Evolutionary conservation across 2,888 invertebrate genomes (phyloP).

Genomic region (Pandemis corylana): DNA sequence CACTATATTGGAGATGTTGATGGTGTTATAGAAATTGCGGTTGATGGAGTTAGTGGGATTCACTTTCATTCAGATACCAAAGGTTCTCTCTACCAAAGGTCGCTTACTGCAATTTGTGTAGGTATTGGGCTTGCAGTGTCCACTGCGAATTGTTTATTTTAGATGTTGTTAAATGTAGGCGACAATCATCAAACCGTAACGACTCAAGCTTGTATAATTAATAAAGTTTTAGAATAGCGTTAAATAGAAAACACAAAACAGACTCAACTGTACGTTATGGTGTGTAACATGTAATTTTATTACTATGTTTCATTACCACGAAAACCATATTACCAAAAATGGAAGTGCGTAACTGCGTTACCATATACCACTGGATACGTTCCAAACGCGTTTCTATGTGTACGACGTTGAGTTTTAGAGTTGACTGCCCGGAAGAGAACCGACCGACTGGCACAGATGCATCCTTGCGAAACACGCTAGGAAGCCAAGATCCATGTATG

Average conservation of each 20-base stretch:
- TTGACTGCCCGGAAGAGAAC: conserved; percentile 45
- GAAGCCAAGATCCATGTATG: conserved; percentile 61
- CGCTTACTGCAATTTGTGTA: no score
- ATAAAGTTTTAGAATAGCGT: background rate
- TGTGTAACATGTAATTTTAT: conserved; percentile 47
- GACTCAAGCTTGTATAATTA: background rate
- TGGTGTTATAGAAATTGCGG: conserved; percentile 5
- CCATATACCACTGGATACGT: conserved; percentile 16
- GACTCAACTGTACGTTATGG: conserved; percentile 21
- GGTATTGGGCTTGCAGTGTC: no score
- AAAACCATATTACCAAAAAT: conserved; percentile 65
- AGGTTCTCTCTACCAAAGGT: background rate
- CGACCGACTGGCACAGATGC: conserved; percentile 58
- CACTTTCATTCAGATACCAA: background rate
- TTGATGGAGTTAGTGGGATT: background rate
- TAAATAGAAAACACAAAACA: background rate
- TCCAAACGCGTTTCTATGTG: conserved; percentile 44
- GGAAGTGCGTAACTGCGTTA: conserved; percentile 45
- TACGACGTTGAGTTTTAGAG: conserved; percentile 38
- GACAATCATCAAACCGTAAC: background rate
- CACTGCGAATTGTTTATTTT: no score
- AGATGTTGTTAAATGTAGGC: background rate
- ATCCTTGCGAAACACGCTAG: conserved; percentile 63
- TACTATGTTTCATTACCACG: conserved; percentile 58
- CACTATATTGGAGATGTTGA: background rate